phyloP scores from a whole-genome alignment of 1,140 invertebrate species.

The Parapsyche elsis region DNA sequence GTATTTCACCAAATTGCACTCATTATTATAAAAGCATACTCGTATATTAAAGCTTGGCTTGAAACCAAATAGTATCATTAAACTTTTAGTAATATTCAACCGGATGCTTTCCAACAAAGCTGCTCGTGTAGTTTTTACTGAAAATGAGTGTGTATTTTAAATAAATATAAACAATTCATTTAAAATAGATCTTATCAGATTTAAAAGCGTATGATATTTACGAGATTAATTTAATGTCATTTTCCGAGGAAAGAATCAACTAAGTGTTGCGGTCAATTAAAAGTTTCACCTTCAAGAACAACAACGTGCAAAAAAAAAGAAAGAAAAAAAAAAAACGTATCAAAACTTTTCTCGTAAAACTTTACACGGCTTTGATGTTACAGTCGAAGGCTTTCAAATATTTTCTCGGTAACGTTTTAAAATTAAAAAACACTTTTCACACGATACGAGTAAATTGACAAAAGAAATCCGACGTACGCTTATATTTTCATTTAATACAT shows the following conservation, averaged over 20 bases:
- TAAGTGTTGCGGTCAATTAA: slow-evolving; percentile 19
- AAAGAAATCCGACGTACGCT: not conserved
- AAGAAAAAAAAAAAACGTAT: not conserved
- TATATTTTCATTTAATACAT: no score
- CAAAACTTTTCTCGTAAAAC: slow-evolving; percentile 25
- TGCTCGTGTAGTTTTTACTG: no score
- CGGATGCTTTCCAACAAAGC: no score
- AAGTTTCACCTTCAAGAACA: not conserved
- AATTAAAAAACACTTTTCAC: not conserved
- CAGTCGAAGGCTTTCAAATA: slow-evolving; percentile 21
- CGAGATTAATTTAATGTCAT: not conserved
- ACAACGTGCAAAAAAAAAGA: not conserved
- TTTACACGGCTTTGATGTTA: slow-evolving; percentile 1
- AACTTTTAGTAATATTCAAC: no score
- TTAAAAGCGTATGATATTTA: not conserved
- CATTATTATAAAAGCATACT: not conserved
- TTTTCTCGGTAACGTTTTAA: not conserved
- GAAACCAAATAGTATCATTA: not conserved
- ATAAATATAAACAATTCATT: not conserved
- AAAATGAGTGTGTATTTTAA: no score
- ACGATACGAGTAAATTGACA: not conserved
- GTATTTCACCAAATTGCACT: no score
- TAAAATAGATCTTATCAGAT: not conserved
- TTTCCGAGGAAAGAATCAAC: not conserved
- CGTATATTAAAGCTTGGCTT: not conserved